Evolutionary conservation across 2,888 invertebrate species (phyloP), one percentile per base, ranked within the genome.

Genomic region (Tetanocera ferruginea): DNA sequence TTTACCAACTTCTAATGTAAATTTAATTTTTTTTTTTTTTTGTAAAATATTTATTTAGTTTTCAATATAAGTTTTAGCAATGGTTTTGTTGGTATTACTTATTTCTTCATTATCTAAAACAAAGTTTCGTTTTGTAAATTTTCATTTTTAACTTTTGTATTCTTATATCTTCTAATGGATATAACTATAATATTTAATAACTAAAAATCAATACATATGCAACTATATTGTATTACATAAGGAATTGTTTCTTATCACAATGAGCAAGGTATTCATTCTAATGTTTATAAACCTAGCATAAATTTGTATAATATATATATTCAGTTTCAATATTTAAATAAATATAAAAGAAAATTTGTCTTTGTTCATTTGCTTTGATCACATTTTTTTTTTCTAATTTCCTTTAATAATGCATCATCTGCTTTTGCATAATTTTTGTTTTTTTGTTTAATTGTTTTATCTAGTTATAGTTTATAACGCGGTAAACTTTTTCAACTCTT

Each of bases 11-110:
- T 75, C 52, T 60, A 75, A 55, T 67, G 66, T 67, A 60, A 4
- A 60, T 60, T 17, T 43, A 37, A 37, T 37, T 3, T 43, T 25
- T 60, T 28, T 19, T n/a, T 74, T 51, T 31, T 55, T 19, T 75
- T 75, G 66, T 67, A 75, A 75, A 75, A 55, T 75, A 75, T 67
- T 75, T 75, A 74, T 64, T 67, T 75, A 67, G 31, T 55, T 75
- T 67, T 52, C 34, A 34, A 8, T 55, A 62, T 75, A 49, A 75
- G 67, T 66, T 67, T 52, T 66, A 75, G 66, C 37, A 37, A 43
- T 62, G 75, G 75, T 67, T 75, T 75, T 67, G 75, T 75, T 67
- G 52, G 75, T 67, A 67, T 43, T 34, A 25, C 34, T 55, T 34
- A 55, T 75, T 34, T 75, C 8, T 67, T 34, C n/a, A 51, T 75